Evolutionary conservation across 1,140 invertebrate genomes (phyloP).

Genomic region (Drosophila ogumai): DNA sequence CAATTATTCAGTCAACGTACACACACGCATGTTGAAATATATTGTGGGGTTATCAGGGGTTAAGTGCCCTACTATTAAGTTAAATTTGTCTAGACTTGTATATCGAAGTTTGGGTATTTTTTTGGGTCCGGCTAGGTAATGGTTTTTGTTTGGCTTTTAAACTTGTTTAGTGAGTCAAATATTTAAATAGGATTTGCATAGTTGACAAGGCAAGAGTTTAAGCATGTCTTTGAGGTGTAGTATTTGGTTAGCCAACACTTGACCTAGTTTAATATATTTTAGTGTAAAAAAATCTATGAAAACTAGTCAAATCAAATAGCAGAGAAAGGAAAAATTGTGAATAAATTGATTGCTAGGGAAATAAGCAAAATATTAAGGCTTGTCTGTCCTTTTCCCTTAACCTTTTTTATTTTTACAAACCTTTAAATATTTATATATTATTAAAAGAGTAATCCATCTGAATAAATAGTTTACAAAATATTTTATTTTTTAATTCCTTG

Average conservation of each 20-base stretch:
- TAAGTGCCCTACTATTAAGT: constrained; percentile 53
- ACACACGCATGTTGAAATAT: neutral
- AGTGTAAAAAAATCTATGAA: neutral
- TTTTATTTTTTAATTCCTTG: neutral
- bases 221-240: neutral
- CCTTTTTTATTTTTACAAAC: neutral
- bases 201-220: neutral
- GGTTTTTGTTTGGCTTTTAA: neutral
- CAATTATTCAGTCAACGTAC: constrained; percentile 60
- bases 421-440: neutral
- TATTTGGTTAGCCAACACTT: constrained; percentile 1
- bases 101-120: constrained; percentile 8
- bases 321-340: neutral
- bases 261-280: neutral
- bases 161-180: neutral
- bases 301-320: neutral
- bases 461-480: constrained; percentile 8
- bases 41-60: constrained; percentile 31
- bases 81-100: constrained; percentile 68
- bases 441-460: neutral
- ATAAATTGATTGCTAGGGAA: neutral
- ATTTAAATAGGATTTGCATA: constrained; percentile 8
- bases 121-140: neutral
- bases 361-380: neutral
- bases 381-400: neutral